These are phyloP conservation scores for Zootoca vivipara DNA, from an alignment of 2,113 vertebrate genomes.

Conservation along the genomic window DNA sequence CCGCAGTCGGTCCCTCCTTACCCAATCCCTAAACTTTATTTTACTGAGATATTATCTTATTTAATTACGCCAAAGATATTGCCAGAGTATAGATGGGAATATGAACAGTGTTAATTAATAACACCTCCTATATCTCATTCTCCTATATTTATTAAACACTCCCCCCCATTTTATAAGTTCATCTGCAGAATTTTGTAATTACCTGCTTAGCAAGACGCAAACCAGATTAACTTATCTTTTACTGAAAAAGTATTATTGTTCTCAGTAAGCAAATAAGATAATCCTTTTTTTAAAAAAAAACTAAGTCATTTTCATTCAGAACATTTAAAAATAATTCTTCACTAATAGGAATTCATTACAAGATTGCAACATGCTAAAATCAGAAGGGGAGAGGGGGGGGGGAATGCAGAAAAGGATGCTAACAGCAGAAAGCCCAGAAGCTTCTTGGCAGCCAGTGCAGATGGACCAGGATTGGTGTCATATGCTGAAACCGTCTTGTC, in stretches of 20 bases:
- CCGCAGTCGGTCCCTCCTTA: not conserved
- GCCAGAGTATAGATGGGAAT: not conserved
- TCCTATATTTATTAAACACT: not conserved
- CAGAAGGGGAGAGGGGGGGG: not conserved
- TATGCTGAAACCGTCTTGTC: no score
- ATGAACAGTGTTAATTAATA: not conserved
- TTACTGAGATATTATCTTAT: not conserved
- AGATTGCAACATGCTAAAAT: not conserved
- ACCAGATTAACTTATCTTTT: not conserved
- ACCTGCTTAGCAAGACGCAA: not conserved
- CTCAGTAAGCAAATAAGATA: not conserved
- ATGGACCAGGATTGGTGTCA: no score
- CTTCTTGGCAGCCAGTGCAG: no score
- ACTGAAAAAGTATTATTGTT: not conserved
- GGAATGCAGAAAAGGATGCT: not conserved
- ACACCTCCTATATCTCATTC: not conserved
- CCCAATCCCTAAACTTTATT: not conserved
- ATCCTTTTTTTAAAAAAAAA: not conserved
- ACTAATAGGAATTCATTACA: slow-evolving; percentile 5
- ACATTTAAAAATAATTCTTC: not conserved
- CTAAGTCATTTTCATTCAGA: not conserved
- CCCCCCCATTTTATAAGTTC: not conserved
- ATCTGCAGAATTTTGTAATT: not conserved
- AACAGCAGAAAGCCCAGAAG: not conserved
- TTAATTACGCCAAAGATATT: not conserved